A percentile compares a stretch with the other conserved stretches of the same genome.
phyloP scores from a whole-genome alignment of 2,888 invertebrate genomes.

The Linnaemya tessellans region DNA sequence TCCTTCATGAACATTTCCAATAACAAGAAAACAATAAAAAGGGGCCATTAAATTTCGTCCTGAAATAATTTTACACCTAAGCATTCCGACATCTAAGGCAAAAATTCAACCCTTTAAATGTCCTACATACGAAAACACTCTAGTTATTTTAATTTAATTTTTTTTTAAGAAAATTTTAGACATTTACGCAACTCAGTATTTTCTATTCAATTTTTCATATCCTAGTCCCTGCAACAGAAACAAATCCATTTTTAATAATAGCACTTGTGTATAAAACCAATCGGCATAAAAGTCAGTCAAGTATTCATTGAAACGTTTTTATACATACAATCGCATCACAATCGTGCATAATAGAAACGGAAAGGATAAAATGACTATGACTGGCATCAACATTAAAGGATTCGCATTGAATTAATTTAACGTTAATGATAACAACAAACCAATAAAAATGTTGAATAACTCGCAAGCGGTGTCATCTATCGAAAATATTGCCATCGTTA shows the following conservation, averaged over 20 bases:
- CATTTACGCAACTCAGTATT: neutral
- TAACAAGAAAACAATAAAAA: neutral
- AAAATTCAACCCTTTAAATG: neutral
- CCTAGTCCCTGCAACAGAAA: neutral
- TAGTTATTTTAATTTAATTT: no score
- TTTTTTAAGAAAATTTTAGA: no score
- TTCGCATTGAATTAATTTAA: slow-evolving; percentile 65
- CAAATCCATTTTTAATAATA: slow-evolving; percentile 7
- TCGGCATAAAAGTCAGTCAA: slow-evolving; percentile 47
- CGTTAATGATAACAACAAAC: slow-evolving; percentile 56
- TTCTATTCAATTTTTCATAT: neutral
- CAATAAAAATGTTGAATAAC: slow-evolving; percentile 36
- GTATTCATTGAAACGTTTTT: slow-evolving; percentile 44
- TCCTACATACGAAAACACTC: no score
- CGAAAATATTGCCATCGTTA: slow-evolving; percentile 32
- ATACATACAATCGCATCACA: neutral
- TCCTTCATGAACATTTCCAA: no score
- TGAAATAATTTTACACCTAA: neutral
- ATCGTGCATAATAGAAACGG: slow-evolving; percentile 15
- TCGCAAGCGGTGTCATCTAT: slow-evolving; percentile 30
- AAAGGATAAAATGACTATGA: slow-evolving; percentile 39
- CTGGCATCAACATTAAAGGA: slow-evolving; percentile 41
- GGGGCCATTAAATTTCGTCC: neutral
- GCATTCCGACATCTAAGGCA: neutral
- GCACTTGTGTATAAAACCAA: slow-evolving; percentile 29